A percentile compares a stretch with the other conserved stretches of the same genome.
These are phyloP conservation scores for Capromys pilorides DNA, from an alignment of 2,797 vertebrate genomes.

Conservation along the genomic window DNA sequence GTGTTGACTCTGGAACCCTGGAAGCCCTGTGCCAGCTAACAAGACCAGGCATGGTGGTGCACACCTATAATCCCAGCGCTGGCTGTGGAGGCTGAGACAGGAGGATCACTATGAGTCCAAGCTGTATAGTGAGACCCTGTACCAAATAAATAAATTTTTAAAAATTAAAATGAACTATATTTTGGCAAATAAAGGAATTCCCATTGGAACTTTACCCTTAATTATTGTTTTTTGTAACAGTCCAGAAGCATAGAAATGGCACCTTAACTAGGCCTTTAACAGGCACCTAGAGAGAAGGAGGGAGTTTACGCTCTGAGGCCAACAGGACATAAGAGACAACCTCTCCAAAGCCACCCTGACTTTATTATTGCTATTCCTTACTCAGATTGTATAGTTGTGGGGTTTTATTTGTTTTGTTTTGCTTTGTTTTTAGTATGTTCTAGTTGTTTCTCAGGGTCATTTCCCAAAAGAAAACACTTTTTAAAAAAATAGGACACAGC, in stretches of 20 bases:
- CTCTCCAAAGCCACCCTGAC: neutral
- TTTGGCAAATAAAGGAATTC: neutral
- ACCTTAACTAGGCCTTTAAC: neutral
- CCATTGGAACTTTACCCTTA: neutral
- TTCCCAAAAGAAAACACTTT: constrained; percentile 26
- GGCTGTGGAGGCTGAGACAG: no score
- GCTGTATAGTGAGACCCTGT: no score
- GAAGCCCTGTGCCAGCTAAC: no score
- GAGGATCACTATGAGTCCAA: no score
- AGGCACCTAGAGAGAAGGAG: neutral
- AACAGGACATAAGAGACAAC: neutral
- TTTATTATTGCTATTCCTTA: neutral
- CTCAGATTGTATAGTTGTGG: no score
- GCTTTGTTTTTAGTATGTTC: neutral
- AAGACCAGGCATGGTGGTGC: no score
- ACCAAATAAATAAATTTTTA: no score
- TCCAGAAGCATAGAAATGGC: neutral
- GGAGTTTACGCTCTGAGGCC: neutral
- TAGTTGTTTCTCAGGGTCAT: neutral
- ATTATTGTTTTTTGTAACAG: neutral
- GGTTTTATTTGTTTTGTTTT: neutral
- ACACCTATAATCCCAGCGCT: no score
- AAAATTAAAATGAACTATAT: neutral
- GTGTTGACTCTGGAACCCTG: no score
- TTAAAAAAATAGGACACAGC: neutral